A percentile compares a stretch with the other conserved stretches of the same genome.
Conservation (phyloP, 2,888 invertebrate species). For the Cloeon dipterum region DNA sequence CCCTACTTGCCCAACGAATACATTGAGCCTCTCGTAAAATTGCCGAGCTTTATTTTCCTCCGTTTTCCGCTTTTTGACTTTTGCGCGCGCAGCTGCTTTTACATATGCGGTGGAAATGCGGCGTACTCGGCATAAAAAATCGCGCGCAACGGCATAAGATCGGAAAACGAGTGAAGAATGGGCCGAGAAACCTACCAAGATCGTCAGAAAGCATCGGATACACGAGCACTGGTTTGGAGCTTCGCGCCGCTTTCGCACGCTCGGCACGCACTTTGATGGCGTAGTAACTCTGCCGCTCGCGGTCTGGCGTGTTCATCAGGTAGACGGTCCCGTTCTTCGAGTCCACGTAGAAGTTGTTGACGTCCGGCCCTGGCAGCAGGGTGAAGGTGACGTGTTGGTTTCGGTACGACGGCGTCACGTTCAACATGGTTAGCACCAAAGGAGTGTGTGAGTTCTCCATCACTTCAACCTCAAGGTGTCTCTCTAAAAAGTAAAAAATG, state of each 20-base stretch:
- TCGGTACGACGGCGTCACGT: constrained; percentile 42
- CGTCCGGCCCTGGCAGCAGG: constrained; percentile 10
- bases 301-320: constrained; percentile 46
- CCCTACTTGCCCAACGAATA: neutral
- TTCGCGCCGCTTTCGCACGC: constrained; percentile 32
- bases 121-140: too few species aligned
- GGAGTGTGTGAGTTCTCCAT: constrained; percentile 61
- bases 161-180: too few species aligned
- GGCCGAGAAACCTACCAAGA: constrained; percentile 31
- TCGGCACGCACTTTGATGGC: constrained; percentile 28
- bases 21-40: too few species aligned
- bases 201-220: constrained; percentile 57
- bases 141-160: too few species aligned
- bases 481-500: too few species aligned
- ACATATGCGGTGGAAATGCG: too few species aligned
- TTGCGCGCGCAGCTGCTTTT: too few species aligned
- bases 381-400: constrained; percentile 23
- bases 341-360: constrained; percentile 44
- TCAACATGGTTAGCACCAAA: constrained; percentile 46
- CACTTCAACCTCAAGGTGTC: constrained; percentile 61
- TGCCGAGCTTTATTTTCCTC: too few species aligned
- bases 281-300: constrained; percentile 43
- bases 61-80: neutral
- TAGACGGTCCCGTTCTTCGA: constrained; percentile 51
- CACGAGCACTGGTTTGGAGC: constrained; percentile 45